Evolutionary conservation across 64 coral and sea anemone genomes (phyloP), one percentile per base, ranked within the genome.

Genomic region (Montipora capricornis): DNA sequence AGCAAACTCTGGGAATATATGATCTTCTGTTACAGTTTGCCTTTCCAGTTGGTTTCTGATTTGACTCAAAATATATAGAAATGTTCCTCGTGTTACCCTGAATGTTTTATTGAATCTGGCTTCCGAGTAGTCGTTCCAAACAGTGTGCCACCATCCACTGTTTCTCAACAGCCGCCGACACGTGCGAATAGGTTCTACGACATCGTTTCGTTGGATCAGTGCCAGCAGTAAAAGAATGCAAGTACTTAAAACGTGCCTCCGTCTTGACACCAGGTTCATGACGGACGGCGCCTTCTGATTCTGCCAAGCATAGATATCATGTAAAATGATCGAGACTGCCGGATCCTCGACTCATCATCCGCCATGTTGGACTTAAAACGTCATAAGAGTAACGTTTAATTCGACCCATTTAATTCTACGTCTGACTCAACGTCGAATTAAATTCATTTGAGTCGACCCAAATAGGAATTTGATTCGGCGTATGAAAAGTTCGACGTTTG

Each of bases 61-160:
- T 15, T 16, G 50, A 46, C 46, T 45, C 20, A 85, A 48, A 68
- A 85, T 69, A 48, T 68, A 85, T 4, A 37, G 0, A 48, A 85
- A 85, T 67, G 82, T 85, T 61, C 24, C 6, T 67, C 61, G 10
- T 47, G 82, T 67, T 68, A 85, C 82, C 61, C 82, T 64, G 58
- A 85, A 85, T 22, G 82, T 85, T 85, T 85, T 85, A 11, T 85
- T 85, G 9, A 85, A 85, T 85, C 82, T 64, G 61, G 15, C 61
- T 64, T 64, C 61, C 61, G 61, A 64, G 61, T 64, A 64, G 61
- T 64, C 13, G 61, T 64, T 64, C 61, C 61, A 12, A 37, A 64
- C 61, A 64, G 61, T 64, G 61, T 64, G 15, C 61, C 61, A 64
- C 61, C 61, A 64, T 73, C 22, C 69, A 73, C 69, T 73, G 69